Evolutionary conservation across 2,797 vertebrate genomes (phyloP).

Genomic region (Naso thynnoides): DNA sequence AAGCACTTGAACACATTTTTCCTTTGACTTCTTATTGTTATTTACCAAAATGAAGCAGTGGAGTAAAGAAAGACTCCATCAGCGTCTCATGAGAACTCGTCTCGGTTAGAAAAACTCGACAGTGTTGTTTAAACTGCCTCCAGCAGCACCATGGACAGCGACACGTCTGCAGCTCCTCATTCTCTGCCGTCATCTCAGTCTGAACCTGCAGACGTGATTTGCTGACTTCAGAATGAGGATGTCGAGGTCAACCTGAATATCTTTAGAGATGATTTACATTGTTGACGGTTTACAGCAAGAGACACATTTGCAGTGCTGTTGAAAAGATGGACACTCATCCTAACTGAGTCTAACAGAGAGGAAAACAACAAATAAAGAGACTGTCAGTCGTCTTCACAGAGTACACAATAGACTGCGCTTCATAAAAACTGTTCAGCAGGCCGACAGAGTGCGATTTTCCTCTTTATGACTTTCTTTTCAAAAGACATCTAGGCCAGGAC

Average conservation of each 20-base stretch:
- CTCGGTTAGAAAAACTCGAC: too few relatives aligned
- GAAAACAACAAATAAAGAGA: slow-evolving; percentile 9
- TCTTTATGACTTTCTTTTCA: not conserved
- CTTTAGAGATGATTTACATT: not conserved
- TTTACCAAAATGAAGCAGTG: too few relatives aligned
- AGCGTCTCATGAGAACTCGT: too few relatives aligned
- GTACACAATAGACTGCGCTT: not conserved
- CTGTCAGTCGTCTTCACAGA: slow-evolving; percentile 26
- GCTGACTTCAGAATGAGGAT: not conserved
- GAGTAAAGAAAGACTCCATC: too few relatives aligned
- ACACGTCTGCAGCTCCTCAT: not conserved
- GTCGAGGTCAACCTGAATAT: not conserved
- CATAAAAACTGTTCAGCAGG: not conserved
- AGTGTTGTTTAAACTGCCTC: too few relatives aligned
- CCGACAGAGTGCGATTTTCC: not conserved
- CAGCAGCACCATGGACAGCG: slow-evolving; percentile 35
- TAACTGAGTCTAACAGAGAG: not conserved
- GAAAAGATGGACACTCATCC: not conserved
- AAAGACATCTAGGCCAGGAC: not conserved
- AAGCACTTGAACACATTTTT: too few relatives aligned
- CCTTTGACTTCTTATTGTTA: too few relatives aligned
- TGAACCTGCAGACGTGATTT: not conserved
- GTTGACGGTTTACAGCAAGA: not conserved
- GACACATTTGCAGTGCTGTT: slow-evolving; percentile 10
- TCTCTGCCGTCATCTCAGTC: not conserved